phyloP scores from a whole-genome alignment of 2,113 vertebrate species.

The Microtus oregoni region DNA sequence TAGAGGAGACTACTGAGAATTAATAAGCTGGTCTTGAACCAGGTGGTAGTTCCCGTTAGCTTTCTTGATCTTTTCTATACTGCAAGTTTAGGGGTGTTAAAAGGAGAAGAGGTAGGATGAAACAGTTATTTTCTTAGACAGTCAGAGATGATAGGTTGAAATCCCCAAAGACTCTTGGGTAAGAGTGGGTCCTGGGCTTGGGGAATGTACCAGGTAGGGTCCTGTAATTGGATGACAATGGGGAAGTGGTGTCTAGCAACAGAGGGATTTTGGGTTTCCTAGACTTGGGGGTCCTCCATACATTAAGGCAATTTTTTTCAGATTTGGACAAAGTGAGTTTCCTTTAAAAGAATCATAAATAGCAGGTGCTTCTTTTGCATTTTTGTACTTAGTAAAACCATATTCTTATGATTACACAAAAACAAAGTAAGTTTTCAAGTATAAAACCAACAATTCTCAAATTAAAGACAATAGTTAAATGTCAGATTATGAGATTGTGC shows the following conservation, averaged over 20 bases:
- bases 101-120: too few relatives aligned
- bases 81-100: too few relatives aligned
- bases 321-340: neutral
- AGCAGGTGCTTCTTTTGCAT: neutral
- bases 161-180: too few relatives aligned
- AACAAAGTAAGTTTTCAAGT: conserved; percentile 59
- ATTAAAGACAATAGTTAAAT: conserved; percentile 55
- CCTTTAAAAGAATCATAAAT: conserved; percentile 2
- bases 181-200: too few relatives aligned
- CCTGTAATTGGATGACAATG: too few relatives aligned
- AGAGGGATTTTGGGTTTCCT: too few relatives aligned
- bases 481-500: conserved; percentile 26
- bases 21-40: neutral
- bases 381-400: conserved; percentile 58
- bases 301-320: conserved; percentile 2
- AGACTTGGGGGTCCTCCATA: neutral
- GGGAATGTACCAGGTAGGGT: too few relatives aligned
- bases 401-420: conserved; percentile 49
- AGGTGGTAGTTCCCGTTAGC: rapidly evolving
- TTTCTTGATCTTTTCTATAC: too few relatives aligned
- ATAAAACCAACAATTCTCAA: conserved; percentile 56
- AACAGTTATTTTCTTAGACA: too few relatives aligned
- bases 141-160: too few relatives aligned
- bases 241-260: too few relatives aligned
- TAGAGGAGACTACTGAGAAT: neutral